A percentile compares a stretch with the other conserved stretches of the same genome.
These are phyloP conservation scores for Acropora yongei DNA, from an alignment of 64 coral and sea anemone species.

Conservation along the genomic window DNA sequence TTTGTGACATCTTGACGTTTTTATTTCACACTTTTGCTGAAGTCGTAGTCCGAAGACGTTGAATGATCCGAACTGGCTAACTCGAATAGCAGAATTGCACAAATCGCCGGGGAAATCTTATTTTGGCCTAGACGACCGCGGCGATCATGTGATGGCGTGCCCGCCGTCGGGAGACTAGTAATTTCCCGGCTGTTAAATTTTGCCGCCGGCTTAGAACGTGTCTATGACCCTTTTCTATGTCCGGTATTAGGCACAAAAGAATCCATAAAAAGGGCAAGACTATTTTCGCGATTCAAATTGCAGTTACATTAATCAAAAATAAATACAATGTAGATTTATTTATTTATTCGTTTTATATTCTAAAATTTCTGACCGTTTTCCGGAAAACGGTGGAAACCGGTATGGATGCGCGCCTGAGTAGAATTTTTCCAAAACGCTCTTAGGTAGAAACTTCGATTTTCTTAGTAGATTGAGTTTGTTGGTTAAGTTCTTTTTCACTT, in stretches of 20 bases:
- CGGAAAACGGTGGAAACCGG: slow-evolving; percentile 20
- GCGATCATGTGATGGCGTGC: slow-evolving; percentile 75
- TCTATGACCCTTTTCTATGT: slow-evolving; percentile 82
- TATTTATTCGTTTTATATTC: background rate
- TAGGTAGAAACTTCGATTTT: too few relatives aligned
- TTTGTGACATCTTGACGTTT: too few relatives aligned
- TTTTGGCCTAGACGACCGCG: slow-evolving; percentile 64
- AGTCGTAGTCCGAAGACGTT: too few relatives aligned
- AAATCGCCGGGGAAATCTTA: slow-evolving; percentile 1
- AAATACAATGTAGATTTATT: too few relatives aligned
- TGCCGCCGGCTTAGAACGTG: slow-evolving; percentile 72
- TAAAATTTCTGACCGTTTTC: slow-evolving; percentile 34
- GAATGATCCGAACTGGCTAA: too few relatives aligned
- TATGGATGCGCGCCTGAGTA: slow-evolving; percentile 9
- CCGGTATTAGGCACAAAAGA: slow-evolving; percentile 79
- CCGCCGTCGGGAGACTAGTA: slow-evolving; percentile 77
- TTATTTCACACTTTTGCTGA: too few relatives aligned
- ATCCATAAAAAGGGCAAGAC: background rate
- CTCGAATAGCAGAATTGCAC: too few relatives aligned
- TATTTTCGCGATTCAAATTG: too few relatives aligned
- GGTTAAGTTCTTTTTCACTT: too few relatives aligned
- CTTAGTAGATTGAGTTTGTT: too few relatives aligned
- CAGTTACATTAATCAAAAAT: too few relatives aligned
- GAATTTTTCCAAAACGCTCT: too few relatives aligned
- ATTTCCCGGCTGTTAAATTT: slow-evolving; percentile 80